phyloP scores from a whole-genome alignment of 2,888 invertebrate genomes.

The Xestia c-nigrum region DNA sequence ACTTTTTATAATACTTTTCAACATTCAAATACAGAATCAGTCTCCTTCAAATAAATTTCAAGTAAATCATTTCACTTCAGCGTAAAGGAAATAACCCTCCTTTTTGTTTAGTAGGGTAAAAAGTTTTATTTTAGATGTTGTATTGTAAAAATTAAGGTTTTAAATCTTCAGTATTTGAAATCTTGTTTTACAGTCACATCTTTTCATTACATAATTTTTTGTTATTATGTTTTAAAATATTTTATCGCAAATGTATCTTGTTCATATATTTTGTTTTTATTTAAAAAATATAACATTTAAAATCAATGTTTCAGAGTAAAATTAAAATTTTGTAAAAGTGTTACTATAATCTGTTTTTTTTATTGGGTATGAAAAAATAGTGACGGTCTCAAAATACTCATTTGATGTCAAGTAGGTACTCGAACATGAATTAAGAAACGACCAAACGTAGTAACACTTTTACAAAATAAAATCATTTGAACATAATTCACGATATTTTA shows the following conservation, averaged over 20 bases:
- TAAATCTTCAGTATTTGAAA: background rate
- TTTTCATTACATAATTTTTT: slow-evolving; percentile 1
- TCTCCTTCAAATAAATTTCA: background rate
- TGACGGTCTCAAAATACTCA: background rate
- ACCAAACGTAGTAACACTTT: slow-evolving; percentile 51
- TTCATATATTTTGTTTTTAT: slow-evolving; percentile 28
- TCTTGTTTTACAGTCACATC: slow-evolving; percentile 11
- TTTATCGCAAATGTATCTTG: slow-evolving; percentile 13
- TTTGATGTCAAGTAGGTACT: background rate
- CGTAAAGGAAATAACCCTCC: background rate
- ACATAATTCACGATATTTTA: slow-evolving; percentile 57
- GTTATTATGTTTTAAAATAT: slow-evolving; percentile 8
- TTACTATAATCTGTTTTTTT: slow-evolving; percentile 38
- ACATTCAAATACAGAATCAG: background rate
- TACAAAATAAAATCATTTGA: slow-evolving; percentile 40
- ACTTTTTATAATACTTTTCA: too few relatives aligned
- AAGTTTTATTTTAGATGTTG: background rate
- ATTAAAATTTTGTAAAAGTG: slow-evolving; percentile 51
- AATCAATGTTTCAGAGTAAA: slow-evolving; percentile 26
- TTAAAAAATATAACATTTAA: slow-evolving; percentile 8
- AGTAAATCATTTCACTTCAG: slow-evolving; percentile 36
- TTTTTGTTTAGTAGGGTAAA: background rate
- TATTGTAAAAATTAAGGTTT: slow-evolving; percentile 7
- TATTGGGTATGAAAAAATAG: background rate
- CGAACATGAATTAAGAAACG: background rate